Evolutionary conservation across 2,797 vertebrate species (phyloP), one percentile per base, ranked within the genome.

Genomic region (Danio aesculapii): DNA sequence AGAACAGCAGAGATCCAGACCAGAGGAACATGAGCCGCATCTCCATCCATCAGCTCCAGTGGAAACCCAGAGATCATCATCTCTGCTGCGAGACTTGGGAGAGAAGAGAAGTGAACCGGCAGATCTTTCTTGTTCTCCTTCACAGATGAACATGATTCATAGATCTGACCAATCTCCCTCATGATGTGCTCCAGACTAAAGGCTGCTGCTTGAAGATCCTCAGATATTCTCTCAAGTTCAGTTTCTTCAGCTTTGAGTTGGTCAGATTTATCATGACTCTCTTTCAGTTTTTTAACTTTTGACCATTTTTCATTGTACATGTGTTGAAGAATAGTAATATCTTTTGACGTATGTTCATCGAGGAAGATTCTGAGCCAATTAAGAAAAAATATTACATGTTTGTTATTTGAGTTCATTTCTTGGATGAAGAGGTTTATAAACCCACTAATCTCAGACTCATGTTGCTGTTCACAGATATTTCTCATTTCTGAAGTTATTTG

Each of bases 401-500:
- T 5, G 14, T 12, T 6, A 12, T 16, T 0, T 30, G 8, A 30
- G 5, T n/a, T 72, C 0, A 77, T 21, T 58, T 52, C 1, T 8
- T 19, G 12, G 39, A 78, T 66, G 6, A 78, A 83, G 1, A 49
- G 1, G 21, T 61, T 6, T 16, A 78, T 73, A 44, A 55, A 52
- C 16, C 55, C 14, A 30, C 68, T 66, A 1, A 64, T 14, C 6
- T 49, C 61, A 17, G 7, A 74, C 47, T 58, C 4, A 17, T 66
- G 47, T 11, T 92, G 83, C n/a, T 90, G 89, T 88, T 94, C 92
- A 85, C 92, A 93, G 30, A 94, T 91, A 74, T 93, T 90, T 39
- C 88, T 90, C 74, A 89, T 79, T 82, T 95, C 92, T 79, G 0
- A 30, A 30, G 30, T 30, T 30, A 30, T 5, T 85, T 87, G 71